Evolutionary conservation across 2,113 vertebrate genomes (phyloP), one percentile per base, ranked within the genome.

Genomic region (Toxotes jaculatrix): DNA sequence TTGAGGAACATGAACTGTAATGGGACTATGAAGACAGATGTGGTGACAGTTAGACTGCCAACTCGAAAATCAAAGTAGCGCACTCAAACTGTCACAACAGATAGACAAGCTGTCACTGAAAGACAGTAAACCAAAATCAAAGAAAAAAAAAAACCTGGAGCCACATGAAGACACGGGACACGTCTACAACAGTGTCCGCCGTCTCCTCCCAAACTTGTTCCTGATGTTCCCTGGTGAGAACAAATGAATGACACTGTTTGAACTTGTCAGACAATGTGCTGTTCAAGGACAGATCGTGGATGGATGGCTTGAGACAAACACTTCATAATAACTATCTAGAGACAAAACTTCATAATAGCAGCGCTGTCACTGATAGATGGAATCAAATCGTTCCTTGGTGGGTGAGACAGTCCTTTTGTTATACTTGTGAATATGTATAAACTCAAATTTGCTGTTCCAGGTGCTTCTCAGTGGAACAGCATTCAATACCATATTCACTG

Each of bases 231-330:
- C 74, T 4, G 40, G 43, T 56, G 70, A 79, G 70, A 55, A 64
- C 3, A 76, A 76, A 74, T 76, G 61, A 89, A 85, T 83, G 82
- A 59, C 79, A 86, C 47, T 8, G 27, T 83, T 83, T 86, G 80
- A 84, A 77, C 85, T 74, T 87, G 87, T 82, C 79, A 79, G 59
- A 74, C 62, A 64, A 57, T 56, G 42, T 67, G 61, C 53, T 76
- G 78, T 32, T 82, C 32, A 77, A 65, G 79, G 81, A 84, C 60
- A 67, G 59, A 68, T 81, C 4, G 17, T 34, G 40, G 66, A 80
- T 72, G 65, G 82, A 87, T 82, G 79, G 77, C 51, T 86, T 0
- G 32, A 80, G 75, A 84, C 63, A 40, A 68, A 85, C 79, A 79
- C 74, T 77, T 84, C 47, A 57, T 76, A 69, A 74, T 56, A 87